Conservation (phyloP, 2,113 vertebrate species). For the Heptranchias perlo region DNA sequence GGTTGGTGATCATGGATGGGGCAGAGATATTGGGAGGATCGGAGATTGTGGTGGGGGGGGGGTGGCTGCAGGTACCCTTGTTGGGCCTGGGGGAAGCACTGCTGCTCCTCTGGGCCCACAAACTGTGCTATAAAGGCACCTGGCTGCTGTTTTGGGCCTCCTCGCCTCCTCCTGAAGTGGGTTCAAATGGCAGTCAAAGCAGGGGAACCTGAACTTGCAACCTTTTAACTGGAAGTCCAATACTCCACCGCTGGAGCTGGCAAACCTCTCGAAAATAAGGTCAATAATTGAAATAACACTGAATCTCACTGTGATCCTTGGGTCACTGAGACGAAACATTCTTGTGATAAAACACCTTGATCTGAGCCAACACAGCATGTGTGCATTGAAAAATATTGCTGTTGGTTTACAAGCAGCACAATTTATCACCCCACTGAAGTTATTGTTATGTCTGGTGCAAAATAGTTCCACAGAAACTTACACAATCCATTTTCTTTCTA, state of each 20-base stretch:
- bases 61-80: too few relatives aligned
- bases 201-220: neutral
- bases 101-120: too few relatives aligned
- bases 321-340: neutral
- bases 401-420: conserved; percentile 18
- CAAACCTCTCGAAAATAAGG: neutral
- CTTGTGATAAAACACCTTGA: neutral
- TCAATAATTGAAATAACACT: neutral
- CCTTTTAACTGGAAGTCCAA: neutral
- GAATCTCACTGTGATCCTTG: neutral
- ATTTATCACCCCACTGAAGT: conserved; percentile 4
- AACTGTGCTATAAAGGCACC: too few relatives aligned
- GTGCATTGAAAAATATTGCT: neutral
- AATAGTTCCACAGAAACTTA: neutral
- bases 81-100: too few relatives aligned
- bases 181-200: conserved; percentile 2
- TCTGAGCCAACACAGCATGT: neutral
- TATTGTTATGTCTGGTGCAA: neutral
- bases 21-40: too few relatives aligned
- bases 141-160: too few relatives aligned
- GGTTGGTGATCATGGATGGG: too few relatives aligned
- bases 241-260: neutral
- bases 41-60: too few relatives aligned
- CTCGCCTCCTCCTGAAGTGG: too few relatives aligned
- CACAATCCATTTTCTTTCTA: conserved; percentile 27